Evolutionary conservation across 2,888 invertebrate species (phyloP).

Genomic region (Stenchaetothrips biformis): DNA sequence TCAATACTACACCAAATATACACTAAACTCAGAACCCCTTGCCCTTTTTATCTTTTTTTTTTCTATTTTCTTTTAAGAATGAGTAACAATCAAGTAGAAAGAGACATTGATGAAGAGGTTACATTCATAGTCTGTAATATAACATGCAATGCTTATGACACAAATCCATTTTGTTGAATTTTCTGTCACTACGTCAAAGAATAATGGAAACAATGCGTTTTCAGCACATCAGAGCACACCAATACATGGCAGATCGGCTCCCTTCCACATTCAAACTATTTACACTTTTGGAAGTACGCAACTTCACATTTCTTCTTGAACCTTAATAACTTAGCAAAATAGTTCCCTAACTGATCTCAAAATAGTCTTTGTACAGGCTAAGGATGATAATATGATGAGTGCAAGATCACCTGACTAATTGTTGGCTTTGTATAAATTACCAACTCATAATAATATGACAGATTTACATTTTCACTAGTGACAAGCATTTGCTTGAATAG

Average conservation of each 20-base stretch:
- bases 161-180: background rate
- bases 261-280: no score
- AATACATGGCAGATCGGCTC: background rate
- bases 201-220: background rate
- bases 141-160: background rate
- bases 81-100: no score
- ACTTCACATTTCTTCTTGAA: no score
- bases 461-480: background rate
- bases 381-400: background rate
- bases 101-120: no score
- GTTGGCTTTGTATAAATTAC: constrained; percentile 25
- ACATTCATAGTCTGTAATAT: no score
- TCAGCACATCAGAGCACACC: background rate
- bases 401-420: background rate
- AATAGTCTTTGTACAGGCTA: background rate
- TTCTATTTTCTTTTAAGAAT: no score
- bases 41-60: no score
- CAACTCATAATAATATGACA: background rate
- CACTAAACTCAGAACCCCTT: no score
- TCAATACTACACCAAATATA: no score
- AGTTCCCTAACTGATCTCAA: no score
- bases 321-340: no score
- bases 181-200: background rate
- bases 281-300: no score
- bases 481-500: background rate